Conservation (phyloP, 2,888 invertebrate genomes). For the Troides helena region DNA sequence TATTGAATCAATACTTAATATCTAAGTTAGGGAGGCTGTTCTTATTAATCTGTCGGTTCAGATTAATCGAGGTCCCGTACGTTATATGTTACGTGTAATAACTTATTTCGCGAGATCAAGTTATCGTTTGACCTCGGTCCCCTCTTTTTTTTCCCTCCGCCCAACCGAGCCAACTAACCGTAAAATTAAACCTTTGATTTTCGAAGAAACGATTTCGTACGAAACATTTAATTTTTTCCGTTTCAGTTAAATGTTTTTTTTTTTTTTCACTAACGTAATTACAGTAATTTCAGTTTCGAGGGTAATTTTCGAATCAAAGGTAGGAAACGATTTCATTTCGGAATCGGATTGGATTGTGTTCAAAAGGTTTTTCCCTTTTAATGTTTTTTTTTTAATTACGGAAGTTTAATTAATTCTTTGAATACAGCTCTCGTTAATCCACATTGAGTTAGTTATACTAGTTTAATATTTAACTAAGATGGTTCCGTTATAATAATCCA, state of each 20-base stretch:
- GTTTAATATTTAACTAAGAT: too few relatives aligned
- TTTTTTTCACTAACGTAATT: slow-evolving; percentile 30
- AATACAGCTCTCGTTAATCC: not conserved
- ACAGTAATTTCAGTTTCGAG: slow-evolving; percentile 29
- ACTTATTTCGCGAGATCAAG: slow-evolving; percentile 3
- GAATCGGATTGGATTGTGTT: slow-evolving; percentile 9
- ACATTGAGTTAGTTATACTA: too few relatives aligned
- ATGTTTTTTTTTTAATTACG: not conserved
- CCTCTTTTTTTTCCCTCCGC: slow-evolving; percentile 38
- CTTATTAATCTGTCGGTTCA: too few relatives aligned
- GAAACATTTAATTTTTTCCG: slow-evolving; percentile 45
- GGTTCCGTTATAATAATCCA: too few relatives aligned
- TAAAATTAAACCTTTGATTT: slow-evolving; percentile 60
- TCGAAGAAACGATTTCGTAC: slow-evolving; percentile 57
- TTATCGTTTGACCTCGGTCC: slow-evolving; percentile 37
- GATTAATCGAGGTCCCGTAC: too few relatives aligned
- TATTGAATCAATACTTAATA: too few relatives aligned
- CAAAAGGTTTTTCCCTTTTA: slow-evolving; percentile 11
- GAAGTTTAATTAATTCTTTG: not conserved
- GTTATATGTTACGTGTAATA: not conserved
- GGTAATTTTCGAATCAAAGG: slow-evolving; percentile 35
- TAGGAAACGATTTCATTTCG: slow-evolving; percentile 19
- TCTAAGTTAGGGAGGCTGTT: too few relatives aligned
- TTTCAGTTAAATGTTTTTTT: slow-evolving; percentile 13
- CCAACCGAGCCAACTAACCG: slow-evolving; percentile 56